Conservation (phyloP, 37 sponge, comb jelly and placozoan species). For the Theonella swinhoei region DNA sequence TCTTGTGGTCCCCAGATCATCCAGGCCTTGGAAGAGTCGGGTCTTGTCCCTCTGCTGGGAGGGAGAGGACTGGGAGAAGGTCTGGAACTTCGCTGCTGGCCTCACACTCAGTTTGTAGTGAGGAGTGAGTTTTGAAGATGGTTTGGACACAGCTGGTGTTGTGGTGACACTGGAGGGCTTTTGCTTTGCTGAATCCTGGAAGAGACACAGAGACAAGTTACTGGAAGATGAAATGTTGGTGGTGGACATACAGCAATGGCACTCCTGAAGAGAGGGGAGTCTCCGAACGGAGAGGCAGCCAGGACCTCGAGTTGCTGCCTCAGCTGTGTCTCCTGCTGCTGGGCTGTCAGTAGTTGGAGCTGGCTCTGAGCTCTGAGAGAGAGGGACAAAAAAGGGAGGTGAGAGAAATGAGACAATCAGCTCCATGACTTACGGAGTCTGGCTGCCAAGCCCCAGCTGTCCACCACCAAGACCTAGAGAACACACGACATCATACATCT, state of each 20-base stretch:
- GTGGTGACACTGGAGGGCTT: slow-evolving; percentile 22
- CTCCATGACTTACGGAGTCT: background rate
- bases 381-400: background rate
- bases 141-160: slow-evolving; percentile 33
- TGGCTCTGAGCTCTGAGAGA: background rate
- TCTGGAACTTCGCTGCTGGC: slow-evolving; percentile 49
- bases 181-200: slow-evolving; percentile 54
- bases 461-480: slow-evolving; percentile 14
- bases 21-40: slow-evolving; percentile 72
- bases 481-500: too few relatives aligned
- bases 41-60: slow-evolving; percentile 39
- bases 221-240: background rate
- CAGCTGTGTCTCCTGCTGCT: slow-evolving; percentile 70
- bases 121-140: slow-evolving; percentile 34
- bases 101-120: slow-evolving; percentile 79
- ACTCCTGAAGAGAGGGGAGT: slow-evolving; percentile 91
- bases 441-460: background rate
- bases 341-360: slow-evolving; percentile 8
- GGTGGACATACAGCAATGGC: slow-evolving; percentile 55
- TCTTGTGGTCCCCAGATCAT: slow-evolving; percentile 32
- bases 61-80: slow-evolving; percentile 58
- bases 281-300: slow-evolving; percentile 86
- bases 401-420: background rate
- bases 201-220: background rate
- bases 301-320: slow-evolving; percentile 78